These are phyloP conservation scores for Cordylochernes scorpioides DNA, from an alignment of 2,888 invertebrate genomes.

Conservation along the genomic window DNA sequence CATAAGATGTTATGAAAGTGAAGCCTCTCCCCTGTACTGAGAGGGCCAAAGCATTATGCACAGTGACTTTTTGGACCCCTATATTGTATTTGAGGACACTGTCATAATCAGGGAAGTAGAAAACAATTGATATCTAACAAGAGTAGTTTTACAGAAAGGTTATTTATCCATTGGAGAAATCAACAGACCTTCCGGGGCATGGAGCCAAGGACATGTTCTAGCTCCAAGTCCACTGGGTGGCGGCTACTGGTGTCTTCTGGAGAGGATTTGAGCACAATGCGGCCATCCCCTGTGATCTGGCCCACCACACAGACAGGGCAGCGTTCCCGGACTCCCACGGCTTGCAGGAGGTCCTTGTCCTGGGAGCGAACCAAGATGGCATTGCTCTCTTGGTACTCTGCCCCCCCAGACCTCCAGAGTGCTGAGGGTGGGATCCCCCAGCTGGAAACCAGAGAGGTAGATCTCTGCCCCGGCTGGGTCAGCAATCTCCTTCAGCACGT, in stretches of 20 bases:
- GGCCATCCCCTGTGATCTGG: slow-evolving; percentile 59
- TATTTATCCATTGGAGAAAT: too few species aligned
- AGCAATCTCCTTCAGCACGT: slow-evolving; percentile 82
- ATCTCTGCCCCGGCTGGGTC: slow-evolving; percentile 83
- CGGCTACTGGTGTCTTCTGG: slow-evolving; percentile 19
- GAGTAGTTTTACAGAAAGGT: too few species aligned
- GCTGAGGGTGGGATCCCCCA: slow-evolving; percentile 82
- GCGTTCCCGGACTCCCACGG: slow-evolving; percentile 56
- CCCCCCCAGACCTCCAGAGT: slow-evolving; percentile 87
- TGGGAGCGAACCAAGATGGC: slow-evolving; percentile 49
- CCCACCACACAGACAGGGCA: slow-evolving; percentile 83
- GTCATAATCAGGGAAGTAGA: too few species aligned
- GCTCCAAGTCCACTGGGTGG: slow-evolving; percentile 58
- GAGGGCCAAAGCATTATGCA: too few species aligned
- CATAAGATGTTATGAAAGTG: too few species aligned
- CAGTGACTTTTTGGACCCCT: too few species aligned
- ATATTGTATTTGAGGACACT: too few species aligned
- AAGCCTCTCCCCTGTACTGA: too few species aligned
- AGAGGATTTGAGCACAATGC: slow-evolving; percentile 22
- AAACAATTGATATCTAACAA: too few species aligned
- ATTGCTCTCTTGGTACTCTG: slow-evolving; percentile 88
- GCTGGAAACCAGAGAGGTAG: slow-evolving; percentile 50
- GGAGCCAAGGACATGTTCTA: slow-evolving; percentile 62
- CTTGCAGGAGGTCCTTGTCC: slow-evolving; percentile 34
- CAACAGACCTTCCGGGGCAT: slow-evolving; percentile 52